phyloP scores from a whole-genome alignment of 2,113 vertebrate genomes.

The Strix aluco region DNA sequence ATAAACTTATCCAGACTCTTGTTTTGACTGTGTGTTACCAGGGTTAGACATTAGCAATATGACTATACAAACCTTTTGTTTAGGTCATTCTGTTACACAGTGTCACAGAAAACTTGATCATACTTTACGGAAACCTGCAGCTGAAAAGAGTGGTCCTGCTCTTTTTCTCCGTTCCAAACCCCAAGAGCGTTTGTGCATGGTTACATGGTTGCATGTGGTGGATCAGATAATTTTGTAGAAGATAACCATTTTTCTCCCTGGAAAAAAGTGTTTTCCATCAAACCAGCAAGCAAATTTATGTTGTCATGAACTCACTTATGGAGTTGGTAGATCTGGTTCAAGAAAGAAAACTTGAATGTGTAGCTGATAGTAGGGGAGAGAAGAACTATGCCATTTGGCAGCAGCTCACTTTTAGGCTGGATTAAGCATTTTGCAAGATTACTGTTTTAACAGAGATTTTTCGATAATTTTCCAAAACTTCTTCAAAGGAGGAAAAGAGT shows the following conservation, averaged over 20 bases:
- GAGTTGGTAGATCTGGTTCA: background rate
- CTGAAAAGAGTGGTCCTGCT: background rate
- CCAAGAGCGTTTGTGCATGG: background rate
- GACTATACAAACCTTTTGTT: background rate
- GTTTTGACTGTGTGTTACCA: background rate
- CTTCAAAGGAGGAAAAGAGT: background rate
- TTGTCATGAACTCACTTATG: background rate
- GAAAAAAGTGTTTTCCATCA: background rate
- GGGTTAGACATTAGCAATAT: background rate
- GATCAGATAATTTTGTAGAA: background rate
- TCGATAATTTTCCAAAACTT: background rate
- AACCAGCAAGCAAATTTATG: background rate
- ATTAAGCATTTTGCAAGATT: background rate
- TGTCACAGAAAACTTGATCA: background rate
- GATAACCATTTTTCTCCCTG: background rate
- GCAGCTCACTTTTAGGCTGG: background rate
- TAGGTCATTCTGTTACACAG: background rate
- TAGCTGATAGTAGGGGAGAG: background rate
- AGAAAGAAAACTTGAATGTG: fast-evolving
- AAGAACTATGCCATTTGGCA: background rate
- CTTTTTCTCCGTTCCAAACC: background rate
- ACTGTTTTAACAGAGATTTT: background rate
- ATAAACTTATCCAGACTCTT: background rate
- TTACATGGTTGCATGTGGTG: background rate
- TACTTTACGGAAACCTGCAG: background rate